Evolutionary conservation across 2,888 invertebrate genomes (phyloP), one percentile per base, ranked within the genome.

Genomic region (Chorisops tibialis): DNA sequence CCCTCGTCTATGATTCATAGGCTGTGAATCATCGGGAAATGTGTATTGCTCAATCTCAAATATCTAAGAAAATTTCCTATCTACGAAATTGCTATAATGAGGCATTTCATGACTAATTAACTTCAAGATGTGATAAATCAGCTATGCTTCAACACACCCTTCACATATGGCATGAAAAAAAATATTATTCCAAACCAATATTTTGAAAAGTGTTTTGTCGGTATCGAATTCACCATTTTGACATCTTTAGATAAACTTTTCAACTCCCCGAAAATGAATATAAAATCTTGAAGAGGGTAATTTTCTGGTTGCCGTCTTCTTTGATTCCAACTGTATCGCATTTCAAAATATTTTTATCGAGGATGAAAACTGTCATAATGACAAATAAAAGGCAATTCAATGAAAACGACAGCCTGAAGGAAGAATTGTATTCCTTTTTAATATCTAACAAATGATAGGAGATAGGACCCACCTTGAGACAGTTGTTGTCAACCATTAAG

Each of bases 401-500:
- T 38, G 52, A n/a, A 7, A 41, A 22, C 52, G 41, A 41, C 39
- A 39, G 14, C 22, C 7, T 22, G n/a, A 39, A 18, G 52, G 16
- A n/a, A 39, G 22, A 54, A 41, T 39, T 41, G 7, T 54, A 39
- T 54, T 41, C 14, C 43, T 56, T 56, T 56, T 56, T 56, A 56
- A 56, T 56, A 56, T 56, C 56, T 56, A 56, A 54, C 39, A 54
- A 56, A 43, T 24, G 30, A 30, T 5, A 30, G 9, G 9, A 30
- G 30, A 7, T 30, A 1, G 30, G 9, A 30, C 30, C 30, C 30
- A 30, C 30, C 21, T 39, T 21, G 14, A 11, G 35, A 18, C 3
- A 45, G 43, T 45, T n/a, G 4, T 18, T 41, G 19, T 24, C 16
- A 43, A 35, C 56, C 16, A 56, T 56, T 43, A 56, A 56, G 43